Percentiles rank a stretch among this genome's conserved stretches.
These are phyloP conservation scores for Labroides dimidiatus DNA, from an alignment of 2,797 vertebrate species.

Conservation along the genomic window DNA sequence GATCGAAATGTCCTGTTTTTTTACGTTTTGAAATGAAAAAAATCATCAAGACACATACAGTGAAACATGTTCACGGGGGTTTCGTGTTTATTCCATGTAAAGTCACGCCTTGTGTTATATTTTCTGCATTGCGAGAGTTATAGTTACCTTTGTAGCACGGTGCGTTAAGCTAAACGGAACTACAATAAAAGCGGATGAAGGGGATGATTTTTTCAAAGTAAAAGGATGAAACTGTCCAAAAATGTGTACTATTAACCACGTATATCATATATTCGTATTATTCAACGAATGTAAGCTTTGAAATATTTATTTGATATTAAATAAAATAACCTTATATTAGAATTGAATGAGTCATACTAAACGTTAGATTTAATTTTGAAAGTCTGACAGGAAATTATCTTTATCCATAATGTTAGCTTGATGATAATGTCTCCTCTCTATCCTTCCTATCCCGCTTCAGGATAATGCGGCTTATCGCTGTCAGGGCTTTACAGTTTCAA, in stretches of 20 bases:
- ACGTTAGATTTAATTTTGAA: slow-evolving; percentile 46
- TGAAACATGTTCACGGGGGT: accelerated
- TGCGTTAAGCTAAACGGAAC: neutral
- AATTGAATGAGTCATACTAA: too few species aligned
- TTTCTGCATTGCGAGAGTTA: slow-evolving; percentile 1
- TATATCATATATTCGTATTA: too few species aligned
- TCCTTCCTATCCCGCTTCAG: slow-evolving; percentile 69
- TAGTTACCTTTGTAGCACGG: slow-evolving; percentile 52
- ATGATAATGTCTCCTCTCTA: slow-evolving; percentile 50
- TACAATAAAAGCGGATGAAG: neutral
- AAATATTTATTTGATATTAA: accelerated
- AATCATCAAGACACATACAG: accelerated
- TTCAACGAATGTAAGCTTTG: accelerated
- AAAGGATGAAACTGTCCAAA: slow-evolving; percentile 6
- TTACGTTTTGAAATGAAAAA: neutral
- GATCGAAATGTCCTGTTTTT: slow-evolving; percentile 27
- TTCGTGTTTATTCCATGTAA: neutral
- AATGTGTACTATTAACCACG: too few species aligned
- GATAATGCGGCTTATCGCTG: slow-evolving; percentile 81
- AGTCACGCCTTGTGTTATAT: neutral
- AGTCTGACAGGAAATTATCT: accelerated
- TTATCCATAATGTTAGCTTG: neutral
- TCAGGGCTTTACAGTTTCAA: slow-evolving; percentile 62
- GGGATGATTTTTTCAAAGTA: slow-evolving; percentile 42
- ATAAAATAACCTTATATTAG: too few species aligned